Conservation (phyloP, 2,888 invertebrate genomes). For the Pterobdella sp. region DNA sequence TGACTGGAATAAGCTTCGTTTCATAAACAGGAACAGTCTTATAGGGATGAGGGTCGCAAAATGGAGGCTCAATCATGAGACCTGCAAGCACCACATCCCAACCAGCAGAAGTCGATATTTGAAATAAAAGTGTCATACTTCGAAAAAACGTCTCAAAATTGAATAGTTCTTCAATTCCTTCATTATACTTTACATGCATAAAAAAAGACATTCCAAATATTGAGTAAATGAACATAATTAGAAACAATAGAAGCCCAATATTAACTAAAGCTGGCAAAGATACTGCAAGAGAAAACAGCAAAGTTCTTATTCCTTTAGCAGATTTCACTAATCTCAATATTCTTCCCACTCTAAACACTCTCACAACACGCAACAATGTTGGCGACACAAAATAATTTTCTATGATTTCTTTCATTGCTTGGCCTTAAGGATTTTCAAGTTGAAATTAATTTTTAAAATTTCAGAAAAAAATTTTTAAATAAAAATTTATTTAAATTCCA, state of each 20-base stretch:
- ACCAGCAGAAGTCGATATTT: conserved; percentile 64
- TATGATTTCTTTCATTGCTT: conserved; percentile 90
- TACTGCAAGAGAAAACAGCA: conserved; percentile 94
- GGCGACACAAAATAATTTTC: conserved; percentile 96
- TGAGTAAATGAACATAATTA: conserved; percentile 98
- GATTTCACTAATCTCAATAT: conserved; percentile 95
- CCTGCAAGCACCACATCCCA: conserved; percentile 93
- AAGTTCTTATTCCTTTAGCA: conserved; percentile 92
- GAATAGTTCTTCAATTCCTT: conserved; percentile 86
- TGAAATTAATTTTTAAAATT: background rate
- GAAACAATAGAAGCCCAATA: conserved; percentile 90
- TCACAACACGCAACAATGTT: conserved; percentile 89
- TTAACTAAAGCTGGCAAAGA: conserved; percentile 96
- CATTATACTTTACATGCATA: conserved; percentile 90
- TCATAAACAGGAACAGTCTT: background rate
- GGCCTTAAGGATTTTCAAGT: conserved; percentile 58
- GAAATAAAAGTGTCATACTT: conserved; percentile 92
- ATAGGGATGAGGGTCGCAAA: conserved; percentile 13
- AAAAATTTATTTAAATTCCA: background rate
- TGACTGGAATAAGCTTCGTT: background rate
- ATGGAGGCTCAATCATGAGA: conserved; percentile 68
- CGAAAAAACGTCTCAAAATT: conserved; percentile 97
- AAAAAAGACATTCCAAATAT: conserved; percentile 99
- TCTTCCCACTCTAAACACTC: conserved; percentile 95
- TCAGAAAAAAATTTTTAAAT: background rate